These are phyloP conservation scores for Amphiprion ocellaris DNA, from an alignment of 2,113 vertebrate genomes.

Conservation along the genomic window DNA sequence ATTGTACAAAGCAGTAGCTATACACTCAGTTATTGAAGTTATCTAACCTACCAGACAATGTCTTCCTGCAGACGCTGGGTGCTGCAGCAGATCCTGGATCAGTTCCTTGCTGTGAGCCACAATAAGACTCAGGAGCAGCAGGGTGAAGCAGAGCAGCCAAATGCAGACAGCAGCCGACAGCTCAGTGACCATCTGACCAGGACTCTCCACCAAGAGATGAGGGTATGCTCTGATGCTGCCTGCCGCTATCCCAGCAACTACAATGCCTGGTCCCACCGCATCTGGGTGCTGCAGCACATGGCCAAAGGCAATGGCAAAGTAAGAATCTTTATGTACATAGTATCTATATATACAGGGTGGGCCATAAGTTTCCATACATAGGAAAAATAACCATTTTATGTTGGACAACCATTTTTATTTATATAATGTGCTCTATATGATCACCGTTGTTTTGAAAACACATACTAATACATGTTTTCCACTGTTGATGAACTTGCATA, in stretches of 20 bases:
- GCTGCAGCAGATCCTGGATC: constrained; percentile 89
- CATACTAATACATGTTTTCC: too few relatives aligned
- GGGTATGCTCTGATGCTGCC: constrained; percentile 93
- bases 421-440: too few relatives aligned
- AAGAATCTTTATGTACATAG: constrained; percentile 26
- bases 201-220: constrained; percentile 92
- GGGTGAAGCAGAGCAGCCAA: constrained; percentile 65
- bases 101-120: constrained; percentile 78
- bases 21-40: too few relatives aligned
- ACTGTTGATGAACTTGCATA: too few relatives aligned
- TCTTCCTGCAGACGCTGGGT: constrained; percentile 91
- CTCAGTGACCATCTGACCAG: constrained; percentile 83
- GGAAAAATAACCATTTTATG: too few relatives aligned
- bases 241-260: constrained; percentile 97
- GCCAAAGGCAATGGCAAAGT: constrained; percentile 93
- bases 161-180: constrained; percentile 59
- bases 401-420: too few relatives aligned
- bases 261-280: constrained; percentile 98
- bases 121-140: constrained; percentile 82
- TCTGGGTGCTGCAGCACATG: constrained; percentile 96
- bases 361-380: too few relatives aligned
- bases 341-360: too few relatives aligned
- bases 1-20: too few relatives aligned
- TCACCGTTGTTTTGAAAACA: too few relatives aligned
- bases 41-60: background rate